Conservation (phyloP, 2,113 vertebrate species). For the Benitochromis conjunctus region DNA sequence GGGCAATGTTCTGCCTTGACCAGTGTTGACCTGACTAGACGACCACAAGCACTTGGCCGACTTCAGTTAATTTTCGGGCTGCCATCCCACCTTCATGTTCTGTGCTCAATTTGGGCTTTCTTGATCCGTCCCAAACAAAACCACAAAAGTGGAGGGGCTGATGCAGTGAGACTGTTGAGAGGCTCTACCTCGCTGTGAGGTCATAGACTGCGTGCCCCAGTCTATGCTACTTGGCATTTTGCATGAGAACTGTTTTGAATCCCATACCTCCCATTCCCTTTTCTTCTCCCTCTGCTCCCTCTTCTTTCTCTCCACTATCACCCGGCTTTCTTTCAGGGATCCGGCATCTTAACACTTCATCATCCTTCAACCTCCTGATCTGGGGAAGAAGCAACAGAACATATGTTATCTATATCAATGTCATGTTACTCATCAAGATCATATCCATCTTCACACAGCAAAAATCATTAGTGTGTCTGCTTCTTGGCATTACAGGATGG, state of each 20-base stretch:
- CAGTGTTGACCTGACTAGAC: conserved; percentile 65
- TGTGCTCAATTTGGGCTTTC: conserved; percentile 64
- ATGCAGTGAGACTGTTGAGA: conserved; percentile 46
- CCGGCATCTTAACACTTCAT: conserved; percentile 61
- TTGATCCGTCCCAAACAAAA: conserved; percentile 67
- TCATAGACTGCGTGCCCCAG: conserved; percentile 63
- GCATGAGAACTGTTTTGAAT: conserved; percentile 68
- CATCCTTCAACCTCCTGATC: conserved; percentile 28
- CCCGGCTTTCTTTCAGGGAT: conserved; percentile 23
- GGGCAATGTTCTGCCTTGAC: conserved; percentile 45
- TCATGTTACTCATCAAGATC: conserved; percentile 52
- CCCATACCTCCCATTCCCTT: conserved; percentile 22
- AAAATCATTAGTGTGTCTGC: conserved; percentile 34
- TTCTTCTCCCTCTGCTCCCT: background rate
- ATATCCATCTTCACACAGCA: conserved; percentile 44
- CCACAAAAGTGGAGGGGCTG: conserved; percentile 61
- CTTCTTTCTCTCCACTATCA: conserved; percentile 31
- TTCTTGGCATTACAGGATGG: conserved; percentile 20
- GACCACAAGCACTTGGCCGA: conserved; percentile 68
- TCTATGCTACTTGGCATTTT: conserved; percentile 54
- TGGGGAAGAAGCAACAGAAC: conserved; percentile 9
- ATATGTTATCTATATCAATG: conserved; percentile 64
- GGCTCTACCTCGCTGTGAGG: conserved; percentile 56
- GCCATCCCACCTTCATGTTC: conserved; percentile 63
- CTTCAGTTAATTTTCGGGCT: conserved; percentile 43